These are phyloP conservation scores for Scyliorhinus canicula DNA, from an alignment of 2,797 vertebrate genomes.

Conservation along the genomic window DNA sequence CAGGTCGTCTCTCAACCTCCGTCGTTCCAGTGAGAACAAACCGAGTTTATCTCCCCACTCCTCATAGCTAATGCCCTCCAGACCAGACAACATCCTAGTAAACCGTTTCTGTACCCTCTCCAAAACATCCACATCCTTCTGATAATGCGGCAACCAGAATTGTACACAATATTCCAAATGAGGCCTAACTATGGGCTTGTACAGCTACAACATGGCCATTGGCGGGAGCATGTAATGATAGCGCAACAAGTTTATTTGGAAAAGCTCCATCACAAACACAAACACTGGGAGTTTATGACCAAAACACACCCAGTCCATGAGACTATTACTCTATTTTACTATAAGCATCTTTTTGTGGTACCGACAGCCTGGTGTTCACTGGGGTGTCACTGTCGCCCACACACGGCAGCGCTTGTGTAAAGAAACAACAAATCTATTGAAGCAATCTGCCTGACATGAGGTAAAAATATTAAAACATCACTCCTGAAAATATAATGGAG, in stretches of 20 bases:
- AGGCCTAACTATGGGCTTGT: too few relatives aligned
- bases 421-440: not conserved
- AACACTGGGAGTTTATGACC: not conserved
- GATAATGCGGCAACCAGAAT: too few relatives aligned
- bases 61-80: too few relatives aligned
- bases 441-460: not conserved
- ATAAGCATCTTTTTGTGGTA: not conserved
- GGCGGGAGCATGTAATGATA: not conserved
- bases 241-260: not conserved
- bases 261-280: not conserved
- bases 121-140: too few relatives aligned
- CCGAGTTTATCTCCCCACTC: too few relatives aligned
- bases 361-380: not conserved
- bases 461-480: not conserved
- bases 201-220: not conserved
- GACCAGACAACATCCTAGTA: too few relatives aligned
- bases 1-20: too few relatives aligned
- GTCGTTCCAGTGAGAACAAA: too few relatives aligned
- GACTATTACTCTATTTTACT: not conserved
- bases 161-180: too few relatives aligned
- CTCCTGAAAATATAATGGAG: not conserved
- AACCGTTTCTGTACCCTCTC: too few relatives aligned
- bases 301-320: too few relatives aligned
- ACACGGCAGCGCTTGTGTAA: not conserved
- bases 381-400: not conserved